Base-by-base conservation (phyloP, 2,113 vertebrate species). In the Lynx canadensis region DNA sequence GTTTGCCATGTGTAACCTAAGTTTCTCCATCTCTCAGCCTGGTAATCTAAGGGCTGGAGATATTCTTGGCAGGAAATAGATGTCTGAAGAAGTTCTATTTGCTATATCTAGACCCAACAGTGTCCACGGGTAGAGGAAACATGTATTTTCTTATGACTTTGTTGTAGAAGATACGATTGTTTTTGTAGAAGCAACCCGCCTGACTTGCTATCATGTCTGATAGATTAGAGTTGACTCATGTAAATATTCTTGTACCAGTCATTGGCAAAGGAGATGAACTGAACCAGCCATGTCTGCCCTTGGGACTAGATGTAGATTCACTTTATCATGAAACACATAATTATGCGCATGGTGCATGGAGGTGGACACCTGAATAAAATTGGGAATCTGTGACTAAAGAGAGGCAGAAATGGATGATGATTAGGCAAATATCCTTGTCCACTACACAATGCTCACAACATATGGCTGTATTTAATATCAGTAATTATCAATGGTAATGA, bases 391-490 rank as follows among this genome's bases (percentile, higher is more conserved):
- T 69, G 41, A 81, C 48, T 69, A 33, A 86, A 82, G 15, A 91
- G 33, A 45, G 21, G 27, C 10, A 52, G 4, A 10, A 86, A 15
- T 57, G 38, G 45, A 57, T 83, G 36, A 52, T 84, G 19, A 96
- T 84, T 48, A 83, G 36, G 33, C 15, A 79, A 87, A 90, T 10
- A n/a, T 36, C 55, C 1, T 0, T 60, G 68, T 93, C 74, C 41
- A 90, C 36, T 76, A 50, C 10, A 66, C 63, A 90, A 80, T 84
- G 31, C 38, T 57, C 25, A 18, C 25, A 91, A n/a, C n/a, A 89
- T 89, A 84, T 87, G 76, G 71, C 5, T 90, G 15, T 36, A 80
- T 94, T 89, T 65, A n/a, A 76, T 91, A 97, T 80, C 55, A 65
- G 27, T 41, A 83, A 33, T 92, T 80, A 92, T 86, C 19, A 94